Conservation (phyloP, 2,797 vertebrate genomes). For the Myotis findleyi region DNA sequence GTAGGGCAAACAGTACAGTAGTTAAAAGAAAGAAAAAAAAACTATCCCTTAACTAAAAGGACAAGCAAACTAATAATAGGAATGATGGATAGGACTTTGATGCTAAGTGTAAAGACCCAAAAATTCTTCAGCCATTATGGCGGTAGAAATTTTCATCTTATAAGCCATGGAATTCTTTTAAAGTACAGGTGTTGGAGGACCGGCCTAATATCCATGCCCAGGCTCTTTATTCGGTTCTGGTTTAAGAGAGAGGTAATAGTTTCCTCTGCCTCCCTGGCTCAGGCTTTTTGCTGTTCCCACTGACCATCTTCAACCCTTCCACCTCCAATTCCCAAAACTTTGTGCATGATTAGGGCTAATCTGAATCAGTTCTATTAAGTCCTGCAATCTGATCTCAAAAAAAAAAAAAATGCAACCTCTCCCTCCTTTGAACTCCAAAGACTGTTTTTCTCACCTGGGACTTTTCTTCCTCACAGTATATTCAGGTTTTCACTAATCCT, state of each 20-base stretch:
- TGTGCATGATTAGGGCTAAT: neutral
- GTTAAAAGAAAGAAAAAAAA: neutral
- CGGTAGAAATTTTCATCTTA: neutral
- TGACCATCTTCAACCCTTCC: neutral
- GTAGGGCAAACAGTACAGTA: neutral
- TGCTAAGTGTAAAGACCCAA: neutral
- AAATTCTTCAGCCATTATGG: neutral
- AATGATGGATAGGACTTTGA: neutral
- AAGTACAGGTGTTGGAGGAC: neutral
- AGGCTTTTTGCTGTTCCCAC: neutral
- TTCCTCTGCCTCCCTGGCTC: neutral
- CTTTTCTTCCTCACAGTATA: neutral
- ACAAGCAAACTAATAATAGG: neutral
- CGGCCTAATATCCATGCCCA: neutral
- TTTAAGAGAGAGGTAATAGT: neutral
- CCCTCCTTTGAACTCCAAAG: neutral
- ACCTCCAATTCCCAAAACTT: neutral
- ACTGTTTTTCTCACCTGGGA: neutral
- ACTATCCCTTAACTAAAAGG: neutral
- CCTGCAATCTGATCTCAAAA: neutral
- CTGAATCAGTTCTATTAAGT: neutral
- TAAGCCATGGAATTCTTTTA: neutral
- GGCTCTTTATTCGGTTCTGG: neutral
- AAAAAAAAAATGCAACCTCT: neutral
- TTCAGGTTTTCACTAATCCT: neutral